phyloP scores from a whole-genome alignment of 1,140 invertebrate genomes.

The Drosophila nebulosa region DNA sequence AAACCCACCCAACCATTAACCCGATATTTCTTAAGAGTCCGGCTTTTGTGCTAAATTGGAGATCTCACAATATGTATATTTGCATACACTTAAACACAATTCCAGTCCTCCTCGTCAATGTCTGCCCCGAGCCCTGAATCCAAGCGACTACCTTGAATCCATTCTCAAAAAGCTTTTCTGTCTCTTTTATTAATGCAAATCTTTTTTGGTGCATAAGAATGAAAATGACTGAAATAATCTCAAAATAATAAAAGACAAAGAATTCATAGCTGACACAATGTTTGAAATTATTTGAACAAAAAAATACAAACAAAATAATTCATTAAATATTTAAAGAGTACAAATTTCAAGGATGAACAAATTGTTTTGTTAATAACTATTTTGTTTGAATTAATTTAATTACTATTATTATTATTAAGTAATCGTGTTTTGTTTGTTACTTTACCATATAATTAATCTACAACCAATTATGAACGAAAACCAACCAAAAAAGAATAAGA shows the following conservation, averaged over 20 bases:
- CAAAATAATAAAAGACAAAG: slow-evolving; percentile 25
- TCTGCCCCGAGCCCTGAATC: slow-evolving; percentile 42
- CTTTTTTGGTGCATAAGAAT: slow-evolving; percentile 34
- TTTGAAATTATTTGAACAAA: slow-evolving; percentile 62
- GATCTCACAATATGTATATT: slow-evolving; percentile 26
- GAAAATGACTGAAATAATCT: slow-evolving; percentile 27
- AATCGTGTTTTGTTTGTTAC: slow-evolving; percentile 69
- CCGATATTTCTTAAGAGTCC: slow-evolving; percentile 21
- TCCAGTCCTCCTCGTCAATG: slow-evolving; percentile 36
- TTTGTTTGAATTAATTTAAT: slow-evolving; percentile 65
- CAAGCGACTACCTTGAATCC: background rate
- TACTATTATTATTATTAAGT: slow-evolving; percentile 59
- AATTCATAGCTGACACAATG: slow-evolving; percentile 81
- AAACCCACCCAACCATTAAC: slow-evolving; percentile 22
- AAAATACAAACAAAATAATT: slow-evolving; percentile 39
- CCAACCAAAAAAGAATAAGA: slow-evolving; percentile 26
- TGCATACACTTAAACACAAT: slow-evolving; percentile 14
- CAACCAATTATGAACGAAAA: slow-evolving; percentile 41
- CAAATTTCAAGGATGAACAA: background rate
- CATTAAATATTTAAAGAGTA: slow-evolving; percentile 33
- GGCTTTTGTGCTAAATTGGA: slow-evolving; percentile 65
- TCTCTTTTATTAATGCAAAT: slow-evolving; percentile 15
- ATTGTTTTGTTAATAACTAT: slow-evolving; percentile 64
- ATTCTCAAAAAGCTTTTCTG: slow-evolving; percentile 36
- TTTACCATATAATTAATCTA: slow-evolving; percentile 53